phyloP scores from a whole-genome alignment of 2,888 invertebrate species.

The Agelastica alni region DNA sequence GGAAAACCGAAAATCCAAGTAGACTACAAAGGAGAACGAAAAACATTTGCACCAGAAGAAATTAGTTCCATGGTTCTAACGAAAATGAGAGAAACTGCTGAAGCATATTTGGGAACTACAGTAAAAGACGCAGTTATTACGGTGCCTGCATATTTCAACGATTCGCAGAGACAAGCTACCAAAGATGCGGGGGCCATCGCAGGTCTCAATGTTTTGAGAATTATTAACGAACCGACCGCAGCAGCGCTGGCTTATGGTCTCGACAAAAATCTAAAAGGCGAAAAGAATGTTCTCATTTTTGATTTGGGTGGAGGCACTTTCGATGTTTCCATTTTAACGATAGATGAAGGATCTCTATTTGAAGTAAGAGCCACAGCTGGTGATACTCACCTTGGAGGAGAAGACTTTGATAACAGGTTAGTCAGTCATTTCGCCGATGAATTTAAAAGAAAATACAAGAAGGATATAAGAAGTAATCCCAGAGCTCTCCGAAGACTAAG shows the following conservation, averaged over 20 bases:
- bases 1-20: slow-evolving; percentile 72
- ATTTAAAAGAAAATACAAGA: slow-evolving; percentile 72
- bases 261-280: slow-evolving; percentile 43
- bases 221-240: slow-evolving; percentile 74
- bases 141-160: slow-evolving; percentile 58
- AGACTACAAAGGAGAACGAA: slow-evolving; percentile 68
- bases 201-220: slow-evolving; percentile 75
- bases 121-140: slow-evolving; percentile 61
- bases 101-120: slow-evolving; percentile 57
- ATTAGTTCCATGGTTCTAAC: slow-evolving; percentile 69
- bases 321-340: slow-evolving; percentile 82
- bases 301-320: slow-evolving; percentile 72
- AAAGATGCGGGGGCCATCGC: slow-evolving; percentile 74
- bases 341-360: slow-evolving; percentile 81
- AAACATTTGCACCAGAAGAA: slow-evolving; percentile 71
- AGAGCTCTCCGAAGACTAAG: slow-evolving; percentile 71
- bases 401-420: slow-evolving; percentile 66
- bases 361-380: slow-evolving; percentile 83
- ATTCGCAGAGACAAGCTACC: slow-evolving; percentile 76
- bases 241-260: slow-evolving; percentile 43
- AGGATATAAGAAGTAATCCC: slow-evolving; percentile 65
- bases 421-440: slow-evolving; percentile 67
- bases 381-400: slow-evolving; percentile 82
- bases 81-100: slow-evolving; percentile 49
- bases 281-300: slow-evolving; percentile 64